Evolutionary conservation across 1,140 invertebrate genomes (phyloP).

Genomic region (Procambarus virginalis): DNA sequence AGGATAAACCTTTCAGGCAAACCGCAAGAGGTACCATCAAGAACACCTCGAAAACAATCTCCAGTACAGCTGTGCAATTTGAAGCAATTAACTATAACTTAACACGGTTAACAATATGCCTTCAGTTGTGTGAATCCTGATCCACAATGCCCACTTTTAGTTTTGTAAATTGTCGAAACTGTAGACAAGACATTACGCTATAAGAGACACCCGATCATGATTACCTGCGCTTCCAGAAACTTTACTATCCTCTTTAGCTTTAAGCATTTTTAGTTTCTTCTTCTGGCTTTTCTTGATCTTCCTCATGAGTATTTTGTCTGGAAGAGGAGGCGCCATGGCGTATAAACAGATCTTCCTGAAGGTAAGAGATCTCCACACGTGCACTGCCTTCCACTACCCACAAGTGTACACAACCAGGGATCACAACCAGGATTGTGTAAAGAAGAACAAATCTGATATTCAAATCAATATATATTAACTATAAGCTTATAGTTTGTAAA

Average conservation of each 20-base stretch:
- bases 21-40: too few relatives aligned
- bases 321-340: not conserved
- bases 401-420: too few relatives aligned
- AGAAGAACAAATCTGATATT: too few relatives aligned
- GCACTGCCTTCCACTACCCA: too few relatives aligned
- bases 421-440: too few relatives aligned
- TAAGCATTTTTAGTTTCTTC: slow-evolving; percentile 19
- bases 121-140: not conserved
- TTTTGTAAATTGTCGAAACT: not conserved
- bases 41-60: too few relatives aligned
- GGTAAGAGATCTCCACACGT: too few relatives aligned
- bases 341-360: not conserved
- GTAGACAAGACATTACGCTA: not conserved
- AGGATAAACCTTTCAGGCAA: too few relatives aligned
- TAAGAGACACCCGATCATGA: not conserved
- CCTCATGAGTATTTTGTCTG: slow-evolving; percentile 7
- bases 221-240: not conserved
- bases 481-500: too few relatives aligned
- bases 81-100: too few relatives aligned
- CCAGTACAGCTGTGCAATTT: too few relatives aligned
- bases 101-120: not conserved
- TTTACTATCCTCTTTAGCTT: slow-evolving; percentile 5
- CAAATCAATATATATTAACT: too few relatives aligned
- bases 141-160: not conserved
- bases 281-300: slow-evolving; percentile 28